phyloP scores from a whole-genome alignment of 2,113 vertebrate species.

The Condylura cristata region DNA sequence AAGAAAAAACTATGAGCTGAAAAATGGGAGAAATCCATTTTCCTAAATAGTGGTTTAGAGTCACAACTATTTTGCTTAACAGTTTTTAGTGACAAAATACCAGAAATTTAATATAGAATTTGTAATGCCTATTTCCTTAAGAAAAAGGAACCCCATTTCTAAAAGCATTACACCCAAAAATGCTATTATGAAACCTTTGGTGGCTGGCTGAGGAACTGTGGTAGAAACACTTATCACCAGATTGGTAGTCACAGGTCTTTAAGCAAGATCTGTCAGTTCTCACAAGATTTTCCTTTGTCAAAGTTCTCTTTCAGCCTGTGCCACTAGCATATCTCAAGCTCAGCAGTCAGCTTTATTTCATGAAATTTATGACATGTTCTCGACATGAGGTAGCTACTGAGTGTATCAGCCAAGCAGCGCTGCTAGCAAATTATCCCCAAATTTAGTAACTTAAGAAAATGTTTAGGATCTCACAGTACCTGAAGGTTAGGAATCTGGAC shows the following conservation, averaged over 20 bases:
- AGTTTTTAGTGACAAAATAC: neutral
- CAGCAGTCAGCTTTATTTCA: neutral
- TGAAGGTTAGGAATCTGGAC: neutral
- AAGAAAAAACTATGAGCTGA: too few species aligned
- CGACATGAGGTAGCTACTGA: neutral
- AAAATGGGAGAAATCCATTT: too few species aligned
- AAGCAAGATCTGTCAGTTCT: neutral
- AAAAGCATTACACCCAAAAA: neutral
- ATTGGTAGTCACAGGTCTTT: neutral
- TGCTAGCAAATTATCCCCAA: constrained; percentile 5
- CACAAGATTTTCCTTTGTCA: neutral
- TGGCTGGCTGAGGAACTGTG: neutral
- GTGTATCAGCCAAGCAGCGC: neutral
- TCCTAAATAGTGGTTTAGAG: neutral
- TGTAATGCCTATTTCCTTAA: neutral
- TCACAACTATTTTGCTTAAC: neutral
- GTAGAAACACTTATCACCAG: neutral
- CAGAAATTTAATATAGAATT: neutral
- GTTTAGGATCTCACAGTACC: neutral
- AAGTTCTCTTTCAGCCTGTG: neutral
- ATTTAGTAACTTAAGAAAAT: neutral
- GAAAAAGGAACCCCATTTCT: neutral
- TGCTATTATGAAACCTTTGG: neutral
- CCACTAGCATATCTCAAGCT: neutral
- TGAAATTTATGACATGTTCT: neutral